Percentiles rank a stretch among this genome's conserved stretches.
These are phyloP conservation scores for Pecten maximus DNA, from an alignment of 2,888 invertebrate genomes.

Conservation along the genomic window DNA sequence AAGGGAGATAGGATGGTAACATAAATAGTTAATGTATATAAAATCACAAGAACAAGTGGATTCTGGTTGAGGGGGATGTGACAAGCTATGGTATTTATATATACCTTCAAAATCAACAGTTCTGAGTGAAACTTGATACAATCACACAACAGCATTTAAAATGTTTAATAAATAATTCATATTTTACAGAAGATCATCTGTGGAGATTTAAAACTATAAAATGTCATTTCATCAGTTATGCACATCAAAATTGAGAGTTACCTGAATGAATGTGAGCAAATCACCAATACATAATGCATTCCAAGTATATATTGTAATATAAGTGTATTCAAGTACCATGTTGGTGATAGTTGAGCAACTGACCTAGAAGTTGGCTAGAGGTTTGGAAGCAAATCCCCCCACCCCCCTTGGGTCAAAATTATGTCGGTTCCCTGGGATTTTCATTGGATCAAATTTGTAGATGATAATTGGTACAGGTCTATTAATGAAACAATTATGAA, in stretches of 20 bases:
- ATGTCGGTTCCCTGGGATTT: too few relatives aligned
- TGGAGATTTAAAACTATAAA: conserved; percentile 8
- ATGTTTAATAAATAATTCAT: conserved; percentile 25
- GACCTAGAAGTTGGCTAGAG: too few relatives aligned
- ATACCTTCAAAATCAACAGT: background rate
- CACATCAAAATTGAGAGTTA: background rate
- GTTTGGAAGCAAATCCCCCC: too few relatives aligned
- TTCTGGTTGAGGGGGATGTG: background rate
- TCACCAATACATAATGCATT: too few relatives aligned
- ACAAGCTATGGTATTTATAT: background rate
- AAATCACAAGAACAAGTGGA: background rate
- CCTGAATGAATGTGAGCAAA: background rate
- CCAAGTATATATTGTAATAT: too few relatives aligned
- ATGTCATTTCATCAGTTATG: background rate
- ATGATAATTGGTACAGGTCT: too few relatives aligned
- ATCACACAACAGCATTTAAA: conserved; percentile 4
- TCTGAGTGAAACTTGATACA: background rate
- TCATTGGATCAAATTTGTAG: too few relatives aligned
- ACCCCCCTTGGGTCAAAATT: too few relatives aligned
- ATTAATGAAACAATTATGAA: too few relatives aligned
- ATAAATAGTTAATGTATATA: background rate
- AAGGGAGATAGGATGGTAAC: background rate
- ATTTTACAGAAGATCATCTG: background rate
- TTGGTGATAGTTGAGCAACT: too few relatives aligned
- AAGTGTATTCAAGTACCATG: too few relatives aligned